phyloP scores from a whole-genome alignment of 1,140 invertebrate genomes.

The Hycleus cichorii region DNA sequence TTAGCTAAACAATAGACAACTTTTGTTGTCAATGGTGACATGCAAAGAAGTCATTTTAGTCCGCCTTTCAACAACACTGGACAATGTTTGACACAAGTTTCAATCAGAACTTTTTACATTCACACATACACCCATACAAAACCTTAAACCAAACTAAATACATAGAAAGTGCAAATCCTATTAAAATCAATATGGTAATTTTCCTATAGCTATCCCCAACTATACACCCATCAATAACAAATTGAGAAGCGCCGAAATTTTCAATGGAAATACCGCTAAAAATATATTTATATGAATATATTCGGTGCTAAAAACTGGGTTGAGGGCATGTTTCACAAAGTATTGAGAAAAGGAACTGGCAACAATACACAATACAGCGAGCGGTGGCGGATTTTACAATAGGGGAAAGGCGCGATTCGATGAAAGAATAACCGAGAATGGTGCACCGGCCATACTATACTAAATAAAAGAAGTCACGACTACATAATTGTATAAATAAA shows the following conservation, averaged over 20 bases:
- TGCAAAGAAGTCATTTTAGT: slow-evolving; percentile 38
- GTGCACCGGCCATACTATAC: slow-evolving; percentile 30
- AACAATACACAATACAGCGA: slow-evolving; percentile 29
- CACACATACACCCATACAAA: slow-evolving; percentile 29
- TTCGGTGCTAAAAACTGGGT: too few relatives aligned
- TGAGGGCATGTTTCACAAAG: too few relatives aligned
- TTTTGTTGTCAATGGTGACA: slow-evolving; percentile 39
- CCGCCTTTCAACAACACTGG: slow-evolving; percentile 21
- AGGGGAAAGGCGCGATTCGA: slow-evolving; percentile 15
- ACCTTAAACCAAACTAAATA: slow-evolving; percentile 33
- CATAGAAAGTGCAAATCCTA: slow-evolving; percentile 25
- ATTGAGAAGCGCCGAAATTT: too few relatives aligned
- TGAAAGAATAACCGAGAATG: slow-evolving; percentile 31
- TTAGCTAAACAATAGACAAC: slow-evolving; percentile 38
- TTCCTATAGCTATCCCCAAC: too few relatives aligned
- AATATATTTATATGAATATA: too few relatives aligned
- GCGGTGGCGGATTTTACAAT: slow-evolving; percentile 26
- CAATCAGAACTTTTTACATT: slow-evolving; percentile 23
- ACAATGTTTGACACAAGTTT: slow-evolving; percentile 30
- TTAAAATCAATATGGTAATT: too few relatives aligned
- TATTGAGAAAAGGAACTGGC: slow-evolving; percentile 22
- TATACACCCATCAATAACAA: too few relatives aligned
- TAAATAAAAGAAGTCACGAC: slow-evolving; percentile 35
- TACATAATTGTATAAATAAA: slow-evolving; percentile 38
- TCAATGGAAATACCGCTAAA: too few relatives aligned